Percentiles rank a stretch among this genome's conserved stretches.
phyloP scores from a whole-genome alignment of 2,888 invertebrate species.

The Pyrocoelia pectoralis region DNA sequence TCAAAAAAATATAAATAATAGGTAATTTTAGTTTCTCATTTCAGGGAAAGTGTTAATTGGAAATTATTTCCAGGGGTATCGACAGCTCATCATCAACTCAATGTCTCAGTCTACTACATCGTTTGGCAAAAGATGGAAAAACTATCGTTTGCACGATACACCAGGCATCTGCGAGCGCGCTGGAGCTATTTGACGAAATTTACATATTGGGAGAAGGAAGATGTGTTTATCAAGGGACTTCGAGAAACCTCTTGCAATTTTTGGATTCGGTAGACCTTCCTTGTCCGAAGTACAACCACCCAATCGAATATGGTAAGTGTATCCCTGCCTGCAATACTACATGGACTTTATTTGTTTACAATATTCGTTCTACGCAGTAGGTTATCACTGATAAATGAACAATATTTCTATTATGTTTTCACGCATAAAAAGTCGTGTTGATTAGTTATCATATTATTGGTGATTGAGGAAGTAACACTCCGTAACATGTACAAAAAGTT shows the following conservation, averaged over 20 bases:
- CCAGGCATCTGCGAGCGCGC: slow-evolving; percentile 91
- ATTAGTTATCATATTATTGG: too few species aligned
- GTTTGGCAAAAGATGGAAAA: slow-evolving; percentile 81
- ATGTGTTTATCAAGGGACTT: slow-evolving; percentile 87
- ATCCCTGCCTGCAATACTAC: background rate
- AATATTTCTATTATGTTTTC: too few species aligned
- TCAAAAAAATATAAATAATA: background rate
- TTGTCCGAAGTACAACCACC: slow-evolving; percentile 95
- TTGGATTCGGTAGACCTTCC: slow-evolving; percentile 75
- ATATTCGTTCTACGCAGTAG: too few species aligned
- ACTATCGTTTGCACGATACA: slow-evolving; percentile 96
- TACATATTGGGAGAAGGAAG: slow-evolving; percentile 87
- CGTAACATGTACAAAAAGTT: too few species aligned
- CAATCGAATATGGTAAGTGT: slow-evolving; percentile 87
- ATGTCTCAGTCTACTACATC: slow-evolving; percentile 81
- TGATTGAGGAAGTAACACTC: too few species aligned
- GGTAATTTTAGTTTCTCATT: slow-evolving; percentile 13
- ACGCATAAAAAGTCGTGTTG: too few species aligned
- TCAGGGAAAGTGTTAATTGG: slow-evolving; percentile 14
- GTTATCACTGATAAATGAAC: too few species aligned
- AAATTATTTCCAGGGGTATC: slow-evolving; percentile 70
- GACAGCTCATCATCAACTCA: slow-evolving; percentile 90
- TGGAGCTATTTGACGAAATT: slow-evolving; percentile 89
- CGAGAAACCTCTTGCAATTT: slow-evolving; percentile 78
- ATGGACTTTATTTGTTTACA: background rate